These are phyloP conservation scores for Phragmatobia fuliginosa DNA, from an alignment of 2,888 invertebrate genomes.

Conservation along the genomic window DNA sequence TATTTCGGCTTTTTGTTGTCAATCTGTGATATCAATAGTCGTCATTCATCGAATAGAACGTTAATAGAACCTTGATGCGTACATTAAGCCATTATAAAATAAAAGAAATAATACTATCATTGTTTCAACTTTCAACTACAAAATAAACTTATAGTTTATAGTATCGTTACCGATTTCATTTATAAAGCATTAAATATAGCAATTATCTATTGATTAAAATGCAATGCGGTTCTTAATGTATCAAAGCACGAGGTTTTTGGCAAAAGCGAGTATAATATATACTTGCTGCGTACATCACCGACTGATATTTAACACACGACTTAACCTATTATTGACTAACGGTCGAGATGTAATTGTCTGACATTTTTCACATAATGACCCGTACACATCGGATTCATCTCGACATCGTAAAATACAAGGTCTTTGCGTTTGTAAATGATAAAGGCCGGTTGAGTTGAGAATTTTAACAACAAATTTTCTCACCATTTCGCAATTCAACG, in stretches of 20 bases:
- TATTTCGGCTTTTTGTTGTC: too few species aligned
- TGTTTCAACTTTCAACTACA: conserved; percentile 33
- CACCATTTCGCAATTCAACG: conserved; percentile 24
- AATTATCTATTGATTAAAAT: conserved; percentile 17
- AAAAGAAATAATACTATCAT: background rate
- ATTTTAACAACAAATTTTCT: conserved; percentile 31
- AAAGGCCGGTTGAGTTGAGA: conserved; percentile 31
- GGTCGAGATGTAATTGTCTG: conserved; percentile 47
- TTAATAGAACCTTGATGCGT: background rate
- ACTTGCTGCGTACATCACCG: conserved; percentile 20
- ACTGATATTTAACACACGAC: conserved; percentile 41
- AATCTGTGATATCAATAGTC: background rate
- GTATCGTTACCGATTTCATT: conserved; percentile 4
- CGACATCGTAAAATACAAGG: conserved; percentile 45
- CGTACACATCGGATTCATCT: conserved; percentile 35
- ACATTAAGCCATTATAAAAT: conserved; percentile 3
- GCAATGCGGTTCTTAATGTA: conserved; percentile 37
- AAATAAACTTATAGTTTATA: conserved; percentile 20
- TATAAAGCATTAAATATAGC: conserved; percentile 4
- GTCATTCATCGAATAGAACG: too few species aligned
- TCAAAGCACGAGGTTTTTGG: conserved; percentile 34
- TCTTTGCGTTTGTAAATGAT: conserved; percentile 32
- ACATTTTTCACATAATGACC: conserved; percentile 50
- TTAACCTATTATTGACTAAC: conserved; percentile 36
- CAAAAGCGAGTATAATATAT: conserved; percentile 29